Conservation (phyloP, 1,140 invertebrate genomes). For the Eupeodes corollae region DNA sequence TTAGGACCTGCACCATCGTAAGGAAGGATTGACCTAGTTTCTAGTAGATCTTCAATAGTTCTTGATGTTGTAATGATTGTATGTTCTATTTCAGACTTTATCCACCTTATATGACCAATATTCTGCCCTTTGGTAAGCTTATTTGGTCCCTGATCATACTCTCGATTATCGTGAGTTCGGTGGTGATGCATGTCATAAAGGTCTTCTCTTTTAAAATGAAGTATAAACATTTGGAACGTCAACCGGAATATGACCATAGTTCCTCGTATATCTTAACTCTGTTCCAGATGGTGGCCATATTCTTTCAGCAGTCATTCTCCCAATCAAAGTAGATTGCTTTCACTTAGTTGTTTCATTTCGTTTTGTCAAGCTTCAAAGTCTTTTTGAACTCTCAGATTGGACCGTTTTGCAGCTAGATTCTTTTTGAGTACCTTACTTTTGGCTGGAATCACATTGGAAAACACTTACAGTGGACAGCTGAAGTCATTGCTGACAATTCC, state of each 20-base stretch:
- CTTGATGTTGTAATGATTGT: not conserved
- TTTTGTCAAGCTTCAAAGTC: not conserved
- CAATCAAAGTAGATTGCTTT: conserved; percentile 8
- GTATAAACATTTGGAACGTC: no score
- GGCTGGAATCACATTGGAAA: conserved; percentile 31
- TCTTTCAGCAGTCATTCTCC: conserved; percentile 30
- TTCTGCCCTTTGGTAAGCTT: conserved; percentile 19
- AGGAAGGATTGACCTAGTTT: not conserved
- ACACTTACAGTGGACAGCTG: conserved; percentile 31
- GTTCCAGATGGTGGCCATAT: conserved; percentile 28
- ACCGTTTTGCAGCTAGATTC: conserved; percentile 19
- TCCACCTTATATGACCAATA: conserved; percentile 22
- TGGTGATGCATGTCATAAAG: no score
- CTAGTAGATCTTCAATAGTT: not conserved
- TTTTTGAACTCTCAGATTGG: conserved; percentile 3
- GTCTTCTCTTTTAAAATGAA: no score
- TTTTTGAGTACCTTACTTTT: conserved; percentile 25
- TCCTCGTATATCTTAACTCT: not conserved
- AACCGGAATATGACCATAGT: no score
- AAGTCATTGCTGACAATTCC: conserved; percentile 30
- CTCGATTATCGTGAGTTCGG: not conserved
- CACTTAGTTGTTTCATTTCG: not conserved
- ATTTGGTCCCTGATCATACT: conserved; percentile 12
- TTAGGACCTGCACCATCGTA: conserved; percentile 28
- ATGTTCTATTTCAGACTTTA: not conserved